Evolutionary conservation across 1,140 invertebrate species (phyloP).

Genomic region (Cotesia vestalis): DNA sequence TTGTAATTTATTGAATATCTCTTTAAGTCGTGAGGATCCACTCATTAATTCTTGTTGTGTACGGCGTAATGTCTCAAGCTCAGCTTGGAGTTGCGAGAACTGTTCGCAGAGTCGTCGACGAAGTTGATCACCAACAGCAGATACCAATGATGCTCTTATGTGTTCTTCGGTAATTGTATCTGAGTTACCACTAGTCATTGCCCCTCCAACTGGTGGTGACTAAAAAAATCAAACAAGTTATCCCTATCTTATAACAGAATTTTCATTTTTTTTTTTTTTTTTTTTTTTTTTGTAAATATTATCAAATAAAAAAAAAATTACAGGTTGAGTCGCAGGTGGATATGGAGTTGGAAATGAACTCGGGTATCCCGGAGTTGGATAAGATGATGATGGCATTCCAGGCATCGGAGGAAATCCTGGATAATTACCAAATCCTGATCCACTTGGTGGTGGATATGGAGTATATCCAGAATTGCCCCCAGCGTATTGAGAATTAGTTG

Average conservation of each 20-base stretch:
- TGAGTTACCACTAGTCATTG: slow-evolving; percentile 59
- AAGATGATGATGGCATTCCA: slow-evolving; percentile 32
- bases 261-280: slow-evolving; percentile 17
- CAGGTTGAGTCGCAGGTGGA: slow-evolving; percentile 50
- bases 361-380: slow-evolving; percentile 51
- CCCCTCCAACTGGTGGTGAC: slow-evolving; percentile 64
- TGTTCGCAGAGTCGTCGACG: slow-evolving; percentile 86
- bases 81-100: slow-evolving; percentile 88
- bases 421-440: slow-evolving; percentile 29
- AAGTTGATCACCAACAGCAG: slow-evolving; percentile 95
- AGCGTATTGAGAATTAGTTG: slow-evolving; percentile 50
- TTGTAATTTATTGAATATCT: slow-evolving; percentile 82
- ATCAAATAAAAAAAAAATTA: slow-evolving; percentile 49
- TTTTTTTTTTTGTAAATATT: slow-evolving; percentile 29
- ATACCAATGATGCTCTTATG: slow-evolving; percentile 90
- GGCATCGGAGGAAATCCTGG: slow-evolving; percentile 42
- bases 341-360: slow-evolving; percentile 52
- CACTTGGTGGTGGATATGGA: slow-evolving; percentile 52
- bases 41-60: slow-evolving; percentile 89
- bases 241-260: slow-evolving; percentile 35
- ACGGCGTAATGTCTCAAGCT: slow-evolving; percentile 88
- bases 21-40: slow-evolving; percentile 85
- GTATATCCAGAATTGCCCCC: slow-evolving; percentile 50
- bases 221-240: slow-evolving; percentile 36
- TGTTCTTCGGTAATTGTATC: slow-evolving; percentile 95